Base-by-base conservation (phyloP, 2,888 invertebrate species). In the Calameuta filiformis region DNA sequence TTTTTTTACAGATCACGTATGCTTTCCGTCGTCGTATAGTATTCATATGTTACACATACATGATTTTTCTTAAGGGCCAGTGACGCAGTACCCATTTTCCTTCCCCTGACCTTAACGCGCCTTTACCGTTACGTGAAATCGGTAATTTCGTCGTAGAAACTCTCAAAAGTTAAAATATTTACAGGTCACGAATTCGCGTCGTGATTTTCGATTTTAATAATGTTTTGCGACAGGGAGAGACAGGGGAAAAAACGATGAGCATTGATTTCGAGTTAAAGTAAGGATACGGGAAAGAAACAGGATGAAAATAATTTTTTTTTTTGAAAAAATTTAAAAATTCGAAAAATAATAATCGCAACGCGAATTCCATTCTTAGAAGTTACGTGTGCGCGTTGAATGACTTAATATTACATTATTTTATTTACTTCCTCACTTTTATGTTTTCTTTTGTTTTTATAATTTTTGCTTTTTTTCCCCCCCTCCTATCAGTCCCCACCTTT, bases 381-480 rank as follows among this genome's bases (percentile, higher is more conserved):
- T 56, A 56, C 56, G 23, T 86, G 85, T 90, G 90, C 88, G 90
- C 89, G 88, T 89, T 89, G 85, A 88, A 89, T 87, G 85, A 84
- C 88, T 87, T 88, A 89, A 83, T 76, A 83, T 86, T 88, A 88
- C 80, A 80, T 78, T 69, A 73, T 40, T 75, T 75, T 23, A 34
- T 69, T 35, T 79, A 83, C 81, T 83, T 85, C 75, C 77, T 81
- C 79, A 82, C 78, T 37, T 69, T 12, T 33, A 30, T 11, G 68
- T 56, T 79, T 56, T 79, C 77, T 35, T 69, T 56, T 73, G 23
- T 33, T 12, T 31, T 71, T 56, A 35, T 73, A 69, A 34, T 34
- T 73, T 33, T 69, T 71, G 4, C n/a, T 34, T 68, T 33, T 33
- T 23, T 15, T 68, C 1, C 73, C 4, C 33, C 1, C 73, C 71